These are phyloP conservation scores for Rhea americana DNA, from an alignment of 2,113 vertebrate species.

Conservation along the genomic window DNA sequence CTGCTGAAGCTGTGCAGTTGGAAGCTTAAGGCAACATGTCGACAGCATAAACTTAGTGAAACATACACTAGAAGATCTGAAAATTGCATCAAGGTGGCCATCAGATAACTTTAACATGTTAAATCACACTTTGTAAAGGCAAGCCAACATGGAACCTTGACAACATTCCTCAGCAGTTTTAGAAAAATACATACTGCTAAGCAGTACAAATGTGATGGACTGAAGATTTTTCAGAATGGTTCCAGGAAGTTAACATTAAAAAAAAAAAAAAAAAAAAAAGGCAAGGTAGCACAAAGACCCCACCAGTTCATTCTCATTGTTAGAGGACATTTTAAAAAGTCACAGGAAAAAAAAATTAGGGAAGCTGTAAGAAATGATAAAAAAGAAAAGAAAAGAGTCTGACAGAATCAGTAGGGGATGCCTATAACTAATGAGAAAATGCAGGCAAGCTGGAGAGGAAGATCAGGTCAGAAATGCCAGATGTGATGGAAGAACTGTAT, in stretches of 20 bases:
- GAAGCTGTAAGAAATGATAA: constrained; percentile 31
- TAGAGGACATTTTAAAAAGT: constrained; percentile 34
- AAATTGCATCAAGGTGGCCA: background rate
- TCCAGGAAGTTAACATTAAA: constrained; percentile 45
- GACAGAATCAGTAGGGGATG: constrained; percentile 52
- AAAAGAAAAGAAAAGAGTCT: background rate
- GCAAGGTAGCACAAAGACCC: constrained; percentile 19
- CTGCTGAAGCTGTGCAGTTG: constrained; percentile 34
- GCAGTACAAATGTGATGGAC: background rate
- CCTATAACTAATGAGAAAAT: constrained; percentile 60
- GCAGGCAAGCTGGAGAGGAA: constrained; percentile 40
- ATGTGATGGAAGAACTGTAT: constrained; percentile 71
- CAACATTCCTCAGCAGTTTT: background rate
- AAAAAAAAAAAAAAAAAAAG: constrained; percentile 14
- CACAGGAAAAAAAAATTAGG: constrained; percentile 19
- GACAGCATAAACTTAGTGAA: constrained; percentile 21
- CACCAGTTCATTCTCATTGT: background rate
- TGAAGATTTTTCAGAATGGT: constrained; percentile 26
- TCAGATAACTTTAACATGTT: background rate
- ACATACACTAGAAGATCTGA: background rate
- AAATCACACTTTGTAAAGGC: background rate
- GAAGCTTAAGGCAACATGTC: constrained; percentile 1
- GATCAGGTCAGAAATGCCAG: constrained; percentile 62
- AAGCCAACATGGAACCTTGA: background rate
- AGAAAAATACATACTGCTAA: background rate